phyloP scores from a whole-genome alignment of 2,888 invertebrate genomes.

The Calameuta pallipes region DNA sequence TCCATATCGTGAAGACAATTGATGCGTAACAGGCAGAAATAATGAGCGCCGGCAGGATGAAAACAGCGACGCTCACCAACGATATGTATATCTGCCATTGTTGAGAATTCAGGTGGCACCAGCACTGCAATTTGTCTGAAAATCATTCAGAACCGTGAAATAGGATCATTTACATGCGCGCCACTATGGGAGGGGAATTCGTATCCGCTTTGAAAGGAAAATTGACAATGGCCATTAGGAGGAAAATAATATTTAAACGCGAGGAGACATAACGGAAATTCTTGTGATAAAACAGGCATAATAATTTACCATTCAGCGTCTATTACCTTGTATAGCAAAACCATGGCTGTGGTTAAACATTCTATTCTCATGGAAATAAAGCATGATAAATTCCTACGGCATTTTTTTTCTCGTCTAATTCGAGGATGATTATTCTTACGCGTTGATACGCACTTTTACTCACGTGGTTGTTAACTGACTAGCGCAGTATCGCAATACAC shows the following conservation, averaged over 20 bases:
- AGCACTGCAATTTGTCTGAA: slow-evolving; percentile 59
- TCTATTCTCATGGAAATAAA: no score
- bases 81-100: slow-evolving; percentile 68
- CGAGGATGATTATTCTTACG: background rate
- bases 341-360: no score
- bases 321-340: no score
- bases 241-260: background rate
- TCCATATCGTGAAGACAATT: slow-evolving; percentile 69
- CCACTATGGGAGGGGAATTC: background rate
- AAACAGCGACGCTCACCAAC: slow-evolving; percentile 63
- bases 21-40: slow-evolving; percentile 68
- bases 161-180: background rate
- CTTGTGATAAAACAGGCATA: background rate
- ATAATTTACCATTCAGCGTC: no score
- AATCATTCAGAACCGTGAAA: background rate
- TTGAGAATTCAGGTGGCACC: slow-evolving; percentile 59
- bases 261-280: background rate
- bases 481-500: background rate
- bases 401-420: background rate
- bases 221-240: background rate
- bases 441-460: background rate
- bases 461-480: no score
- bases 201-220: background rate
- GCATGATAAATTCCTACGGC: no score
- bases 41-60: slow-evolving; percentile 68